phyloP scores from a whole-genome alignment of 2,888 invertebrate genomes.

The Glomeris marginata region DNA sequence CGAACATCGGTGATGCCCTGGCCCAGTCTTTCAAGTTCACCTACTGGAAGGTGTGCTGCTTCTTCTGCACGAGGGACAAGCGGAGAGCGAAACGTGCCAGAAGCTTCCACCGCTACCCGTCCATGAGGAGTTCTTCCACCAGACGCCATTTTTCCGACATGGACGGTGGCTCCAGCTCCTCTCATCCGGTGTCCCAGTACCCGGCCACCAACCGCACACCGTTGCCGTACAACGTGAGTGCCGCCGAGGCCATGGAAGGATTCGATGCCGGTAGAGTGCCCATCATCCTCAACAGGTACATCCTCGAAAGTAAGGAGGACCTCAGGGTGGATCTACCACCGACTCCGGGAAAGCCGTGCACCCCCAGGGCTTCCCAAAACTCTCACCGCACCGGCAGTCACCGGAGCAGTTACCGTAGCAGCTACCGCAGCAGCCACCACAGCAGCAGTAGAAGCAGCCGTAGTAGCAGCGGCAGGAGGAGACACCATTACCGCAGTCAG shows the following conservation, averaged over 20 bases:
- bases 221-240: background rate
- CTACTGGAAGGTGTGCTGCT: slow-evolving; percentile 81
- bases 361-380: background rate
- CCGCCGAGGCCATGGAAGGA: background rate
- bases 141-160: slow-evolving; percentile 1
- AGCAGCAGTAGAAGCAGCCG: background rate
- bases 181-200: background rate
- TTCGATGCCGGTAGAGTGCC: slow-evolving; percentile 29
- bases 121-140: slow-evolving; percentile 5
- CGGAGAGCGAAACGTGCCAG: slow-evolving; percentile 22
- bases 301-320: slow-evolving; percentile 37
- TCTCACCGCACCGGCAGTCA: background rate
- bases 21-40: slow-evolving; percentile 82
- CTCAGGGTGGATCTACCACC: slow-evolving; percentile 16
- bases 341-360: background rate
- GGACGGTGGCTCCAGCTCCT: slow-evolving; percentile 1
- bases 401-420: background rate
- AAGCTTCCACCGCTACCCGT: slow-evolving; percentile 14
- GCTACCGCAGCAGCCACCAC: background rate
- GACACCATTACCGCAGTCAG: background rate
- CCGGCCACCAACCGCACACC: background rate
- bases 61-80: slow-evolving; percentile 66
- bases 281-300: slow-evolving; percentile 55
- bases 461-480: slow-evolving; percentile 3
- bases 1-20: slow-evolving; percentile 88